Conservation (phyloP, 1,140 invertebrate species). For the Sesamia nonagrioides region DNA sequence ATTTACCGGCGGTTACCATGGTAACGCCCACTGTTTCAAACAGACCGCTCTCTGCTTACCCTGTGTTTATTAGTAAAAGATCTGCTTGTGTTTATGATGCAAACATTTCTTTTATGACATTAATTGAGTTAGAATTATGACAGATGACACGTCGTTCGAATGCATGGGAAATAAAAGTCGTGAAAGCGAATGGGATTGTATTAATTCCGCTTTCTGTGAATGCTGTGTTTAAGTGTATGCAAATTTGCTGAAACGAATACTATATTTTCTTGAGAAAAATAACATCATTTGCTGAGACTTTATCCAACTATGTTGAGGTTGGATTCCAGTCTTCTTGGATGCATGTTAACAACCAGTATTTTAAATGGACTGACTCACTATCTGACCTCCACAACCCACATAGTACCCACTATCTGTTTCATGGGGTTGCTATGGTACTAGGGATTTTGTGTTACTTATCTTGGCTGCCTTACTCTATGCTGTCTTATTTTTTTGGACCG, state of each 20-base stretch:
- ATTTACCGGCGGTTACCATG: slow-evolving; percentile 76
- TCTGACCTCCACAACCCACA: too few species aligned
- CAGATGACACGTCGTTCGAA: slow-evolving; percentile 21
- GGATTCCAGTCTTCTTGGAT: too few species aligned
- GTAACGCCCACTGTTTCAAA: slow-evolving; percentile 65
- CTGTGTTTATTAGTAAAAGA: slow-evolving; percentile 37
- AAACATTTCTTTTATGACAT: slow-evolving; percentile 38
- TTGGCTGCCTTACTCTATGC: too few species aligned
- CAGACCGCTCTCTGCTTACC: background rate
- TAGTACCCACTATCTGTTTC: too few species aligned
- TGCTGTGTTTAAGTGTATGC: slow-evolving; percentile 2
- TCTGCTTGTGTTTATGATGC: slow-evolving; percentile 46
- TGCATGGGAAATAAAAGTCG: slow-evolving; percentile 27
- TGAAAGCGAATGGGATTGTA: background rate
- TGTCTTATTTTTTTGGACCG: too few species aligned
- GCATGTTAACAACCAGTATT: too few species aligned
- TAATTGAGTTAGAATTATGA: slow-evolving; percentile 46
- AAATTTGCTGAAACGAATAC: background rate
- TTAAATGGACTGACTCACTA: too few species aligned
- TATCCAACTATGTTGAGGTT: background rate
- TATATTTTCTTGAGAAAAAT: background rate
- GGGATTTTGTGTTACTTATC: too few species aligned
- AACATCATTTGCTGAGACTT: too few species aligned
- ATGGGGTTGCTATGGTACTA: too few species aligned
- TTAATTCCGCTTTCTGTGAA: slow-evolving; percentile 23